These are phyloP conservation scores for Acridotheres tristis DNA, from an alignment of 2,797 vertebrate genomes.

Conservation along the genomic window DNA sequence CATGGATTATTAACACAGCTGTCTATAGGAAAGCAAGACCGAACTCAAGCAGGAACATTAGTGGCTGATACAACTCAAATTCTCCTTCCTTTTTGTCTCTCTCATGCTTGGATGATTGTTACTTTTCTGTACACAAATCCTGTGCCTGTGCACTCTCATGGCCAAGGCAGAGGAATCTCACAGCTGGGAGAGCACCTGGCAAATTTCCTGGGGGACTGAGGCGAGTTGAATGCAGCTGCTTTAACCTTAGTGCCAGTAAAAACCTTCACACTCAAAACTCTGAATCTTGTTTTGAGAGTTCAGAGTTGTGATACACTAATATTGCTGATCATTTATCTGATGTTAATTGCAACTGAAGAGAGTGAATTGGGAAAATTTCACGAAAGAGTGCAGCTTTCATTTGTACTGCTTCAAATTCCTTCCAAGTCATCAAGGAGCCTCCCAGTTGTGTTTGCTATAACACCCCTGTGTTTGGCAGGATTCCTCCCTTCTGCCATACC, in stretches of 20 bases:
- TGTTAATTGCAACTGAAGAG: not conserved
- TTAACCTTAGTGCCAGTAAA: not conserved
- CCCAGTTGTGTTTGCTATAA: not conserved
- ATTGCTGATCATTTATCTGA: not conserved
- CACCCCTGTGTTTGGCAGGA: not conserved
- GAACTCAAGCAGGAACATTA: not conserved
- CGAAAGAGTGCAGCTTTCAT: not conserved
- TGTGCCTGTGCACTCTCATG: not conserved
- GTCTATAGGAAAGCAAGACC: not conserved
- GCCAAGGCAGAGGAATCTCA: not conserved
- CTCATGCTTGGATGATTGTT: not conserved
- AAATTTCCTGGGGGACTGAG: not conserved
- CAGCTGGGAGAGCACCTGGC: not conserved
- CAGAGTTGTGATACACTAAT: not conserved
- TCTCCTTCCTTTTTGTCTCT: not conserved
- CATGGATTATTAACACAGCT: not conserved
- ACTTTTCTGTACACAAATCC: not conserved
- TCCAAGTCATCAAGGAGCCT: not conserved
- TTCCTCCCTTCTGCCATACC: not conserved
- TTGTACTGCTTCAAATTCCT: not conserved
- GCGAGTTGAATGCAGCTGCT: accelerated
- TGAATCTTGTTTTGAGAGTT: not conserved
- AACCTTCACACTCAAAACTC: not conserved
- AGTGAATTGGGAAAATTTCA: not conserved
- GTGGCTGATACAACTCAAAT: not conserved